Percentiles rank a stretch among this genome's conserved stretches.
Evolutionary conservation across 2,113 vertebrate genomes (phyloP).

Genomic region (Mastomys natalensis): DNA sequence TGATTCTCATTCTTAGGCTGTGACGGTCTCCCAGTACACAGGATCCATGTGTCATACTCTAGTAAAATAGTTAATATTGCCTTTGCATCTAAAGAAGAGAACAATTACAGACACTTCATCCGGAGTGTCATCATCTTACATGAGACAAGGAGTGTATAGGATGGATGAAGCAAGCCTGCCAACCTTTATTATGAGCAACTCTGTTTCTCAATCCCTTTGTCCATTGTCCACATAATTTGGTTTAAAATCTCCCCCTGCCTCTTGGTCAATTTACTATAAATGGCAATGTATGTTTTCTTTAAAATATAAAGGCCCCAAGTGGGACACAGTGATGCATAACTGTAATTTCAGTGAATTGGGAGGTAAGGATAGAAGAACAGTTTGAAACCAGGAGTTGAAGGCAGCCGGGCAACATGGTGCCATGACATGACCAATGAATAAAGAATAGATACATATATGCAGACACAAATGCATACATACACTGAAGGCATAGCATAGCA

Average conservation of each 20-base stretch:
- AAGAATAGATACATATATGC: not conserved
- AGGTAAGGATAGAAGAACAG: not conserved
- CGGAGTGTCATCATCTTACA: not conserved
- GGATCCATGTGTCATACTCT: not conserved
- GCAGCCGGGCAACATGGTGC: not conserved
- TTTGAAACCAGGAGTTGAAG: not conserved
- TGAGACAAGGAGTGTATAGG: not conserved
- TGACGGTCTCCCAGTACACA: not conserved
- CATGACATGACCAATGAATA: not conserved
- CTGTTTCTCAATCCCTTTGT: not conserved
- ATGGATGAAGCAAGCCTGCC: not conserved
- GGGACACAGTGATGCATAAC: too few relatives aligned
- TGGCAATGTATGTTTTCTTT: not conserved
- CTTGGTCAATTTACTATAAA: slow-evolving; percentile 8
- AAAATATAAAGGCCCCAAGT: not conserved
- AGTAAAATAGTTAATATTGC: not conserved
- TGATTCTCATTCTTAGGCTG: not conserved
- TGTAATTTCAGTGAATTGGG: not conserved
- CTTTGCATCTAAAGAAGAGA: not conserved
- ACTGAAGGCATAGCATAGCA: not conserved
- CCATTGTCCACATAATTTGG: not conserved
- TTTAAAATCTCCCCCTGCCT: not conserved
- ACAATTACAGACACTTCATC: not conserved
- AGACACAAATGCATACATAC: not conserved
- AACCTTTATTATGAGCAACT: not conserved